A percentile compares a stretch with the other conserved stretches of the same genome.
Evolutionary conservation across 2,113 vertebrate genomes (phyloP).

Genomic region (Cichladusa arquata): DNA sequence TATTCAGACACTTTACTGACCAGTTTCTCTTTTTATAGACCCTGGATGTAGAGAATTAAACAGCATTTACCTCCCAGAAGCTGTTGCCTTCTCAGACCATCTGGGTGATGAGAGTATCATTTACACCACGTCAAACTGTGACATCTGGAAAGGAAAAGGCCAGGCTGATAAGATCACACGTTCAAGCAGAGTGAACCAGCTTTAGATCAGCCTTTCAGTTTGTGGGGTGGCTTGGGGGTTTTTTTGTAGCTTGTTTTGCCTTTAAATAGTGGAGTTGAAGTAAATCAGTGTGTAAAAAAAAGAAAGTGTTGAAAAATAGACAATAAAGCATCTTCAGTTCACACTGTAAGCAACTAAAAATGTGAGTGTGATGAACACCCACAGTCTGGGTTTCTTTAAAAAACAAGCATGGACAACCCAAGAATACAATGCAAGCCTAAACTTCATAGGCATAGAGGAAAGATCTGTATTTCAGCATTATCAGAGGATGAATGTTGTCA

Average conservation of each 20-base stretch:
- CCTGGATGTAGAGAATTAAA: slow-evolving; percentile 29
- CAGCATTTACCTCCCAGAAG: slow-evolving; percentile 57
- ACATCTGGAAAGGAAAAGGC: slow-evolving; percentile 61
- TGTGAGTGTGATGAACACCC: neutral
- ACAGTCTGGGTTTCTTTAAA: neutral
- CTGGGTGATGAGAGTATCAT: slow-evolving; percentile 59
- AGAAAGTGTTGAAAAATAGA: neutral
- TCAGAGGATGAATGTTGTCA: neutral
- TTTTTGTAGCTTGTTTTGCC: neutral
- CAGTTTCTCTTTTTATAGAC: slow-evolving; percentile 56
- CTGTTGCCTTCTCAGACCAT: slow-evolving; percentile 48
- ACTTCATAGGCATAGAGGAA: neutral
- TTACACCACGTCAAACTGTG: slow-evolving; percentile 61
- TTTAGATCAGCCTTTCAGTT: neutral
- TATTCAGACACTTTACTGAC: slow-evolving; percentile 53
- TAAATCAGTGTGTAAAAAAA: neutral
- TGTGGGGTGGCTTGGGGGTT: neutral
- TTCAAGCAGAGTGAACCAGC: neutral
- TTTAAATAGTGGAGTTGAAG: neutral
- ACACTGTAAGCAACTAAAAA: neutral
- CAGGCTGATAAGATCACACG: slow-evolving; percentile 52
- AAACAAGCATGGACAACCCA: neutral
- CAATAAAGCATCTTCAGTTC: neutral
- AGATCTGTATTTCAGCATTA: neutral
- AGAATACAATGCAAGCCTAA: neutral